A percentile compares a stretch with the other conserved stretches of the same genome.
These are phyloP conservation scores for Parnassius orleans DNA, from an alignment of 2,888 invertebrate genomes.

Conservation along the genomic window DNA sequence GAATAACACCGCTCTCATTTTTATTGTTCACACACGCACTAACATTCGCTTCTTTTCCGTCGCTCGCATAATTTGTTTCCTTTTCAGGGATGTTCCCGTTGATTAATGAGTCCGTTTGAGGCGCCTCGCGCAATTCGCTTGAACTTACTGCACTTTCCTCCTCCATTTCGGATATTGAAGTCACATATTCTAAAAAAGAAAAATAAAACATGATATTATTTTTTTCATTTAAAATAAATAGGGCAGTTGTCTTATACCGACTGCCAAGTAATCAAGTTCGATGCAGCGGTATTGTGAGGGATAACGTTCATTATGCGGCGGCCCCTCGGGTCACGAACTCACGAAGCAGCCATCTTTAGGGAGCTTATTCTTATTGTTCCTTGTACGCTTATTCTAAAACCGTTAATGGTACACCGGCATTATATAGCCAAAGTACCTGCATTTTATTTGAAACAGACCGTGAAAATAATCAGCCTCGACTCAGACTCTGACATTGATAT, in stretches of 20 bases:
- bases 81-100: constrained; percentile 38
- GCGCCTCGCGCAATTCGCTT: constrained; percentile 43
- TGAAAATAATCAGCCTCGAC: constrained; percentile 12
- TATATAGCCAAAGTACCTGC: constrained; percentile 16
- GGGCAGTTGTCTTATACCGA: constrained; percentile 29
- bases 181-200: constrained; percentile 66
- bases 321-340: constrained; percentile 44
- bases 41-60: constrained; percentile 40
- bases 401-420: constrained; percentile 28
- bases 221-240: constrained; percentile 27
- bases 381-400: constrained; percentile 42
- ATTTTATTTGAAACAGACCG: constrained; percentile 20
- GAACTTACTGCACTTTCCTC: constrained; percentile 51
- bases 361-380: constrained; percentile 57
- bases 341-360: constrained; percentile 50
- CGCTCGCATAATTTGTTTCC: constrained; percentile 39
- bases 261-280: constrained; percentile 48
- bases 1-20: constrained; percentile 52
- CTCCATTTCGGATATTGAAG: constrained; percentile 59
- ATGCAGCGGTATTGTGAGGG: constrained; percentile 48
- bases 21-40: constrained; percentile 43
- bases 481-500: constrained; percentile 20
- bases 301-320: constrained; percentile 51
- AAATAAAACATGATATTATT: too few species aligned
- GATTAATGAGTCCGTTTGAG: constrained; percentile 43